Base-by-base conservation (phyloP, 2,888 invertebrate species). In the Dugesia japonica region DNA sequence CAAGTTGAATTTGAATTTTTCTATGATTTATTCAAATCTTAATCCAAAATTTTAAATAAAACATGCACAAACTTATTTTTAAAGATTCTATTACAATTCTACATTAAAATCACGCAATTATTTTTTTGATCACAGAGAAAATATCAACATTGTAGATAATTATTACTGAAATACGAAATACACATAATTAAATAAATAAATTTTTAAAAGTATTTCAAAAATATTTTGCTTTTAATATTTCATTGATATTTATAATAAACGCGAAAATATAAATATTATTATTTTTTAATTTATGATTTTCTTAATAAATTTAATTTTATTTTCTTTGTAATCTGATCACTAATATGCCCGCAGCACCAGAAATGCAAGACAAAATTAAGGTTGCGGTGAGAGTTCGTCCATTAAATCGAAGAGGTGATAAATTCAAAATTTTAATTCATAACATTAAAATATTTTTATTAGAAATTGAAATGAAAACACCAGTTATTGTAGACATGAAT, bases 401-500 rank as follows among this genome's bases (percentile, higher is more conserved):
- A 20, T 31, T 73, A 33, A 73, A 73, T 73, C 7, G 33, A 23
- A 9, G 73, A 73, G 73, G 73, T 73, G n/a, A 33, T 13, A 31
- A 7, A 4, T 23, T 56, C n/a, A 7, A 20, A 20, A 20, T 13
- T 56, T n/a, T n/a, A n/a, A n/a, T n/a, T n/a, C n/a, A n/a, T n/a
- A n/a, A n/a, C n/a, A n/a, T n/a, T n/a, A n/a, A n/a, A n/a, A n/a
- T n/a, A 56, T 82, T 82, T 81, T 78, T 89, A 89, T 28, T 88
- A 94, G 94, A 95, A 88, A 87, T 92, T 85, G 94, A 94, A 87
- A 88, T 95, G 84, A 90, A 90, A 79, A 92, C 94, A 87, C 91
- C 92, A 89, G 91, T 91, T 87, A 91, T 94, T 81, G 91, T 95
- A 83, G 91, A 92, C 86, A 94, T 95, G 92, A 90, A 91, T 80